A percentile compares a stretch with the other conserved stretches of the same genome.
These are phyloP conservation scores for Gallinago media DNA, from an alignment of 2,113 vertebrate species.

Conservation along the genomic window DNA sequence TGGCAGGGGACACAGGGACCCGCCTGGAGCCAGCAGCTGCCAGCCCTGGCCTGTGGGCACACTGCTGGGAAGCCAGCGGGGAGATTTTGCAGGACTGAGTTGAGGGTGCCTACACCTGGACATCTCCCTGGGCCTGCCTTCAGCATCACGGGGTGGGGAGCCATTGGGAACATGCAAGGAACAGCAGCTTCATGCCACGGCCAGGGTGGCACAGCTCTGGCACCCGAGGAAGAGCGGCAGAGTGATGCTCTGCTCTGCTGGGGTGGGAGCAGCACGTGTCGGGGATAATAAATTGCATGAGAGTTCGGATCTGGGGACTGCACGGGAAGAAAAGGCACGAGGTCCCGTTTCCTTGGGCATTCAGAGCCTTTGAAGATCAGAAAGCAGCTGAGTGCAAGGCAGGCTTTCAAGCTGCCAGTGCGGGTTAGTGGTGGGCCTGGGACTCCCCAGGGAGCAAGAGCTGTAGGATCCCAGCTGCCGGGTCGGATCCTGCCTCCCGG, in stretches of 20 bases:
- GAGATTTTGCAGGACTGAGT: neutral
- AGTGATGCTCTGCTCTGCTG: neutral
- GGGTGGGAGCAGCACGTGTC: neutral
- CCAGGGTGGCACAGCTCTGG: fast-evolving
- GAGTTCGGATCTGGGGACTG: neutral
- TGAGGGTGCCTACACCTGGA: neutral
- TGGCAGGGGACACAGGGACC: neutral
- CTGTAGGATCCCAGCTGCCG: neutral
- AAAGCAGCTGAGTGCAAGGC: slow-evolving; percentile 53
- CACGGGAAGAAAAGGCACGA: slow-evolving; percentile 33
- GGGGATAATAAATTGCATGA: slow-evolving; percentile 2
- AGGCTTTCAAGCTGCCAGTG: slow-evolving; percentile 53
- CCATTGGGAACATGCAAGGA: fast-evolving
- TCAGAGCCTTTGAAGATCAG: slow-evolving; percentile 61
- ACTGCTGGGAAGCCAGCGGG: neutral
- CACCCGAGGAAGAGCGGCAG: fast-evolving
- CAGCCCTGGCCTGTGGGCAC: neutral
- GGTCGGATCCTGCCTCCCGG: neutral
- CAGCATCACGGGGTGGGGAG: neutral
- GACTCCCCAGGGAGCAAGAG: slow-evolving; percentile 11
- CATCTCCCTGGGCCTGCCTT: neutral
- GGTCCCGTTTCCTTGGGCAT: slow-evolving; percentile 55
- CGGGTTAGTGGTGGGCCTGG: slow-evolving; percentile 34
- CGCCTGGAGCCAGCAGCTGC: neutral
- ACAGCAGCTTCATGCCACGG: neutral